These are phyloP conservation scores for Orussus abietinus DNA, from an alignment of 1,140 invertebrate species.

Conservation along the genomic window DNA sequence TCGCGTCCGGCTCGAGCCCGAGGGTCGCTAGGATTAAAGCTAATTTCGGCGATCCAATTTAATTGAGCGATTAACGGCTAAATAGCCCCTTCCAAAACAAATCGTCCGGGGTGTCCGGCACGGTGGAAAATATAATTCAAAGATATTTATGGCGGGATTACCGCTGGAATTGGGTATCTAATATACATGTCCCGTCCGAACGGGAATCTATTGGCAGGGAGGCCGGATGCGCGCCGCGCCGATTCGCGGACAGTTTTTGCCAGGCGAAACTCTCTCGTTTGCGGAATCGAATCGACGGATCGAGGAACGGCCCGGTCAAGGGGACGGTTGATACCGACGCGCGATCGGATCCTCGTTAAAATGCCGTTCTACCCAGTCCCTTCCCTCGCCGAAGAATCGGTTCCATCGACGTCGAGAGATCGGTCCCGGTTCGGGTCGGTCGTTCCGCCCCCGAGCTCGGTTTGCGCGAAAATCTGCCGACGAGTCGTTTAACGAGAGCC, in stretches of 20 bases:
- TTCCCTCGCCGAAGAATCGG: too few relatives aligned
- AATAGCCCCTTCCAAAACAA: slow-evolving; percentile 44
- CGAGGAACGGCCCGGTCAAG: too few relatives aligned
- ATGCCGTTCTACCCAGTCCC: too few relatives aligned
- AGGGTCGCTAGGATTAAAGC: slow-evolving; percentile 39
- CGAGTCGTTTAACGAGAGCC: too few relatives aligned
- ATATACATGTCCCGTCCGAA: slow-evolving; percentile 44
- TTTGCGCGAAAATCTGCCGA: too few relatives aligned
- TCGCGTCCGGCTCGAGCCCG: slow-evolving; percentile 28
- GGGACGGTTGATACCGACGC: too few relatives aligned
- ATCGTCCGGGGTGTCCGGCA: slow-evolving; percentile 37
- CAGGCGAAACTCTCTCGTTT: slow-evolving; percentile 1
- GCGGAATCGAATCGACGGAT: too few relatives aligned
- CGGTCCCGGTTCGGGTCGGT: too few relatives aligned
- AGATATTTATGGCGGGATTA: slow-evolving; percentile 52
- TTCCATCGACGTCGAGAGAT: too few relatives aligned
- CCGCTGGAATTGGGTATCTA: slow-evolving; percentile 47
- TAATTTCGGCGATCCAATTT: slow-evolving; percentile 51
- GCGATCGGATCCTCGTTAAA: too few relatives aligned
- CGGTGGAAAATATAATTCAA: slow-evolving; percentile 51
- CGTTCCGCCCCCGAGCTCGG: too few relatives aligned
- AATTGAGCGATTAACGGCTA: slow-evolving; percentile 54
- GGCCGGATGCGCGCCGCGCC: slow-evolving; percentile 18
- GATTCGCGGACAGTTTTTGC: slow-evolving; percentile 6
- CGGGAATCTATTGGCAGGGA: too few relatives aligned